Conservation (phyloP, 2,797 vertebrate genomes). For the Huso huso region DNA sequence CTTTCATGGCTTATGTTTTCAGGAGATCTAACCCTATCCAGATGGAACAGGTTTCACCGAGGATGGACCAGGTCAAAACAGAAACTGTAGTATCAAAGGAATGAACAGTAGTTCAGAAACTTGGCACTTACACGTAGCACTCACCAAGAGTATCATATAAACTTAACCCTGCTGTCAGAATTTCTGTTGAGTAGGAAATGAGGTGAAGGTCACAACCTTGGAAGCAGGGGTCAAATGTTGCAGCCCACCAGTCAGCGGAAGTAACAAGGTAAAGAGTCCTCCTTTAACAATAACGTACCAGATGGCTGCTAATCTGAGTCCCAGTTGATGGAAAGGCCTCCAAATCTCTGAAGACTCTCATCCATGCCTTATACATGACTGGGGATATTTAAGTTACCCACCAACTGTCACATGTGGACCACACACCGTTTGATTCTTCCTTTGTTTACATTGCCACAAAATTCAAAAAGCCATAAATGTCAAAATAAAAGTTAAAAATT, state of each 20-base stretch:
- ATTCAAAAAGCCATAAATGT: constrained; percentile 33
- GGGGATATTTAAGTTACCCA: constrained; percentile 56
- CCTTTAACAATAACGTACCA: constrained; percentile 40
- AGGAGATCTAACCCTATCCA: constrained; percentile 43
- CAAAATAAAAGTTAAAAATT: constrained; percentile 17
- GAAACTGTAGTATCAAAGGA: constrained; percentile 84
- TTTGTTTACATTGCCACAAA: constrained; percentile 39
- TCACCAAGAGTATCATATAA: constrained; percentile 74
- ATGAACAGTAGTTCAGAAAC: constrained; percentile 55
- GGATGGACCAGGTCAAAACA: constrained; percentile 65
- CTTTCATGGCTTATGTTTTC: too few species aligned
- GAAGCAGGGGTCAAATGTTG: constrained; percentile 66
- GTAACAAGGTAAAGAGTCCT: constrained; percentile 32
- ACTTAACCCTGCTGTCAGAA: constrained; percentile 76
- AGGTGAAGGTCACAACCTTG: constrained; percentile 69
- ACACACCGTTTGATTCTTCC: constrained; percentile 39
- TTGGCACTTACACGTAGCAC: constrained; percentile 66
- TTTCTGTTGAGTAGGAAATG: constrained; percentile 62
- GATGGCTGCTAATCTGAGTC: constrained; percentile 70
- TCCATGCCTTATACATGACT: constrained; percentile 49
- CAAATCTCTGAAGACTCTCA: constrained; percentile 51
- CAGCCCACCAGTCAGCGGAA: constrained; percentile 44
- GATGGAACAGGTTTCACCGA: constrained; percentile 66
- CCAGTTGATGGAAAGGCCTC: constrained; percentile 50
- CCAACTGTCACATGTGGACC: constrained; percentile 58